These are phyloP conservation scores for Drosophila rhopaloa DNA, from an alignment of 1,140 invertebrate species.

Conservation along the genomic window DNA sequence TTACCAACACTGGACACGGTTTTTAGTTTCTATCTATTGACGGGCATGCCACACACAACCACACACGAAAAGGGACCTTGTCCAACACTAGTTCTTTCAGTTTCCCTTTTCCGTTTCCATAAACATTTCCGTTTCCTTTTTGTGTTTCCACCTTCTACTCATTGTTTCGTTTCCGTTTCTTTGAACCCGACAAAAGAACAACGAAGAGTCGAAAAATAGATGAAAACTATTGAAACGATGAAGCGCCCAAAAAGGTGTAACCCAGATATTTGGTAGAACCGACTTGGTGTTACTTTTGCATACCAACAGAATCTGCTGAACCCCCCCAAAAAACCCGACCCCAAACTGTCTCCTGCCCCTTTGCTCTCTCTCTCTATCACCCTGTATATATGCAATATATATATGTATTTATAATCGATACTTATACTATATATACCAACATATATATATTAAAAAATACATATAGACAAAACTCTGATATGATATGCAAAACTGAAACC, in stretches of 20 bases:
- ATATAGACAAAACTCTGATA: slow-evolving; percentile 33
- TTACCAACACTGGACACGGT: slow-evolving; percentile 16
- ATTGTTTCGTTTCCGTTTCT: slow-evolving; percentile 17
- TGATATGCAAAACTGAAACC: slow-evolving; percentile 72
- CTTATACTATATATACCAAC: slow-evolving; percentile 24
- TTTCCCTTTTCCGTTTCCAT: slow-evolving; percentile 35
- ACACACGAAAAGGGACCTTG: slow-evolving; percentile 20
- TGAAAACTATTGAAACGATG: slow-evolving; percentile 12
- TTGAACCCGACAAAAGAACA: slow-evolving; percentile 11
- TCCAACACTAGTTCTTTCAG: slow-evolving; percentile 36
- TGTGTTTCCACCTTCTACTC: slow-evolving; percentile 19
- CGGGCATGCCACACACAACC: slow-evolving; percentile 12
- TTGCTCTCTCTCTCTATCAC: neutral
- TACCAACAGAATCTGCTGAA: slow-evolving; percentile 13
- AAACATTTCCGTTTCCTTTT: slow-evolving; percentile 31
- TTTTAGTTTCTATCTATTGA: slow-evolving; percentile 6
- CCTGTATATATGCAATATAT: slow-evolving; percentile 43
- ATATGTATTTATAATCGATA: neutral
- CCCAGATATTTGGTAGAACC: slow-evolving; percentile 20
- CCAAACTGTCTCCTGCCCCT: neutral
- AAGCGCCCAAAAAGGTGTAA: slow-evolving; percentile 17
- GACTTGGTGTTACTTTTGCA: slow-evolving; percentile 52
- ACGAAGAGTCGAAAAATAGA: slow-evolving; percentile 23
- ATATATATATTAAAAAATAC: slow-evolving; percentile 20
- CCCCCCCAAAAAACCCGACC: neutral